Evolutionary conservation across 2,888 invertebrate genomes (phyloP).

Genomic region (Latheticus oryzae): DNA sequence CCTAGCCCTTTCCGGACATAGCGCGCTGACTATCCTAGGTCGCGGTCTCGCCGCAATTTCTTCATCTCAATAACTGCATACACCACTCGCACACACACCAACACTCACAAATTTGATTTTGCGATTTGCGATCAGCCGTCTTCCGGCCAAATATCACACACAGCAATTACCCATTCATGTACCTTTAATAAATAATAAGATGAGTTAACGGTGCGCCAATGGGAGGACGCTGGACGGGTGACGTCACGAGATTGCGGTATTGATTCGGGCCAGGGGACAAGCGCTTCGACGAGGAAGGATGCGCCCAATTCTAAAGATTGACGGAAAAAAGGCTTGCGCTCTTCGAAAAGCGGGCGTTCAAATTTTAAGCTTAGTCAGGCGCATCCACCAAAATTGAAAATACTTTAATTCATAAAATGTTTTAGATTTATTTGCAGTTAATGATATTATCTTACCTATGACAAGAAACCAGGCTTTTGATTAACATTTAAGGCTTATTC

Average conservation of each 20-base stretch:
- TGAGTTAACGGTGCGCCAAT: slow-evolving; percentile 69
- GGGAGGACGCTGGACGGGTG: slow-evolving; percentile 64
- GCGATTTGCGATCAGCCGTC: slow-evolving; percentile 53
- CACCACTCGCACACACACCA: slow-evolving; percentile 23
- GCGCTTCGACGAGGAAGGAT: slow-evolving; percentile 52
- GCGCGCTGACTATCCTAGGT: slow-evolving; percentile 52
- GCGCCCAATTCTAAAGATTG: slow-evolving; percentile 37
- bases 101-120: slow-evolving; percentile 17
- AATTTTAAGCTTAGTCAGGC: slow-evolving; percentile 7
- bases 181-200: slow-evolving; percentile 70
- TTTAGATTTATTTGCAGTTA: no score
- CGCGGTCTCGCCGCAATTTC: slow-evolving; percentile 34
- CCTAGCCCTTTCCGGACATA: slow-evolving; percentile 59
- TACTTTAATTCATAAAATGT: no score
- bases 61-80: slow-evolving; percentile 18
- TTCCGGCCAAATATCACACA: slow-evolving; percentile 63
- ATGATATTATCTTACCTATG: no score
- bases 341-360: slow-evolving; percentile 1
- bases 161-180: slow-evolving; percentile 66
- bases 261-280: slow-evolving; percentile 63
- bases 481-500: no score
- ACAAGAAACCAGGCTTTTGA: no score
- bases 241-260: slow-evolving; percentile 69
- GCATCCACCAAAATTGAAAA: slow-evolving; percentile 15
- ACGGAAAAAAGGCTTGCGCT: slow-evolving; percentile 25